These are phyloP conservation scores for Erethizon dorsatum DNA, from an alignment of 2,797 vertebrate genomes.

Conservation along the genomic window DNA sequence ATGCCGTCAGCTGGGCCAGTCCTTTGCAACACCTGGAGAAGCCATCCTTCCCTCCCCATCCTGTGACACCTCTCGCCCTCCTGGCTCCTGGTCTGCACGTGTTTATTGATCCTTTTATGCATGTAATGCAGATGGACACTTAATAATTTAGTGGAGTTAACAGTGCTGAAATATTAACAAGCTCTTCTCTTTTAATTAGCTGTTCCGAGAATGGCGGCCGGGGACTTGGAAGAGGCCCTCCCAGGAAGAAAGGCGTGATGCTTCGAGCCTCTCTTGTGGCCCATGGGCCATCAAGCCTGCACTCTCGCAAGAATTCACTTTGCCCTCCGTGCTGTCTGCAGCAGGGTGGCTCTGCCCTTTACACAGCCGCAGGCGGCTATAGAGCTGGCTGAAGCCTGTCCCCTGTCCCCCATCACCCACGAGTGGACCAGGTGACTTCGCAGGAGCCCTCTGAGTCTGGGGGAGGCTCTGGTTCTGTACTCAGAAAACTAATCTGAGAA, in stretches of 20 bases:
- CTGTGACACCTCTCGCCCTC: slow-evolving; percentile 67
- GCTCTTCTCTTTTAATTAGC: slow-evolving; percentile 89
- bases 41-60: rapidly evolving
- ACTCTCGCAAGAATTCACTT: neutral
- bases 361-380: neutral
- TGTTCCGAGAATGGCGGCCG: slow-evolving; percentile 15
- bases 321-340: neutral
- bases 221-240: slow-evolving; percentile 2
- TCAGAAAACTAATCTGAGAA: neutral
- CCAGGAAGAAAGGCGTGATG: neutral
- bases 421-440: neutral
- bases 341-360: neutral
- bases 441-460: neutral
- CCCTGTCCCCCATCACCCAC: neutral
- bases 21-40: neutral
- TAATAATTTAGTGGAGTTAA: slow-evolving; percentile 90
- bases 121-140: slow-evolving; percentile 90
- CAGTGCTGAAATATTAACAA: slow-evolving; percentile 90
- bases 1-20: rapidly evolving
- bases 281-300: rapidly evolving
- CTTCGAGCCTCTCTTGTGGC: rapidly evolving
- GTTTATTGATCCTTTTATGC: slow-evolving; percentile 90
- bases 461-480: neutral
- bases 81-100: slow-evolving; percentile 70
- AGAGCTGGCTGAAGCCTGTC: neutral